Evolutionary conservation across 2,797 vertebrate species (phyloP).

Genomic region (Enteromius argenteus): DNA sequence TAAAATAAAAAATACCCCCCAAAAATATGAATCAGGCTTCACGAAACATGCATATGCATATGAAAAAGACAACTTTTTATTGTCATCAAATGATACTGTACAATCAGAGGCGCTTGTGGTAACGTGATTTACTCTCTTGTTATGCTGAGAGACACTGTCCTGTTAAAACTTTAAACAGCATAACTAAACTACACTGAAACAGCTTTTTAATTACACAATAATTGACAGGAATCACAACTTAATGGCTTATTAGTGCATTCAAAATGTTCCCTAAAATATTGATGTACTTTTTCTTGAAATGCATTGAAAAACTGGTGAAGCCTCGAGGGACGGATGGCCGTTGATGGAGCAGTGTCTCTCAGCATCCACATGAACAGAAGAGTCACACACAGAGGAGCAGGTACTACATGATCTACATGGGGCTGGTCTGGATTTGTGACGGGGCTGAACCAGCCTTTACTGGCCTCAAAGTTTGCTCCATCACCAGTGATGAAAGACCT

Average conservation of each 20-base stretch:
- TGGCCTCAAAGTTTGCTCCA: slow-evolving; percentile 11
- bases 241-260: slow-evolving; percentile 52
- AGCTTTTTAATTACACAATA: slow-evolving; percentile 6
- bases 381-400: not conserved
- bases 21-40: not conserved
- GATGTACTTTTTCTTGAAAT: slow-evolving; percentile 44
- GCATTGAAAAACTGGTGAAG: slow-evolving; percentile 46
- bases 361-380: not conserved
- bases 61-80: slow-evolving; percentile 76
- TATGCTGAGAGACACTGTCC: slow-evolving; percentile 70
- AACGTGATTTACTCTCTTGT: slow-evolving; percentile 37
- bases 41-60: slow-evolving; percentile 42
- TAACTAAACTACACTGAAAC: not conserved
- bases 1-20: no score
- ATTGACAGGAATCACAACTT: not conserved
- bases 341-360: slow-evolving; percentile 21
- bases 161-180: slow-evolving; percentile 40
- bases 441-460: not conserved
- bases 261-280: slow-evolving; percentile 28
- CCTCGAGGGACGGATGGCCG: not conserved
- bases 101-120: slow-evolving; percentile 76
- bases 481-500: slow-evolving; percentile 23
- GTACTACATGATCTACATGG: not conserved
- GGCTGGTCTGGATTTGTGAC: slow-evolving; percentile 16
- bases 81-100: slow-evolving; percentile 72